Base-by-base conservation (phyloP, 1,140 invertebrate genomes). In the Dolichoris vasculosae region DNA sequence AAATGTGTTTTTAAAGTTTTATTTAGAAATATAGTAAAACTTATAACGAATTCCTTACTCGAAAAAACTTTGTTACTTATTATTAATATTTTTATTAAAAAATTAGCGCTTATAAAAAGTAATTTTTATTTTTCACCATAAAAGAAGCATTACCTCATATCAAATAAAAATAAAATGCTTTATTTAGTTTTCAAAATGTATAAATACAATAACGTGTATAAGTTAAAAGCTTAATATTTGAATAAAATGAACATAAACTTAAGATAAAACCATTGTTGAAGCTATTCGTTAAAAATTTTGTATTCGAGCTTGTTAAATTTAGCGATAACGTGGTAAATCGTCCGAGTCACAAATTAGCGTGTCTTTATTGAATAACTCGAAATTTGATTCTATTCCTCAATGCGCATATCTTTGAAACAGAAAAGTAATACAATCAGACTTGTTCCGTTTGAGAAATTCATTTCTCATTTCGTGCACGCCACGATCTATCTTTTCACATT, bases 401-500 rank as follows among this genome's bases (percentile, higher is more conserved):
- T 30, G 26, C 7, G 6, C 6, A 6, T 76, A 76, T 46, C 26
- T 23, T 2, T 7, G n/a, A 40, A 30, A 48, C n/a, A 73, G 35
- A 55, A 71, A 73, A 55, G 32, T 23, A 73, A 46, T 64, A 26
- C 46, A 82, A 73, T 40, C 3, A 43, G 15, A 55, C 30, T 7
- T 48, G 4, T 38, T 82, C 26, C 67, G 23, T 26, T 38, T 48
- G 67, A 55, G 46, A 73, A 82, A 73, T 73, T n/a, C 30, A 73
- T 55, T 55, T 26, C 35, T 40, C 51, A 1, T 59, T 59, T 38
- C 32, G 3, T 26, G 6, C 43, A 13, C 23, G 17, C 17, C 20
- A n/a, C 32, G 3, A 64, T 32, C n/a, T 32, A 69, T 35, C 8
- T 82, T 48, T 71, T 32, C 23, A 46, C 30, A 55, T 82, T 82